phyloP scores from a whole-genome alignment of 2,113 vertebrate species.

The Dipodomys merriami region DNA sequence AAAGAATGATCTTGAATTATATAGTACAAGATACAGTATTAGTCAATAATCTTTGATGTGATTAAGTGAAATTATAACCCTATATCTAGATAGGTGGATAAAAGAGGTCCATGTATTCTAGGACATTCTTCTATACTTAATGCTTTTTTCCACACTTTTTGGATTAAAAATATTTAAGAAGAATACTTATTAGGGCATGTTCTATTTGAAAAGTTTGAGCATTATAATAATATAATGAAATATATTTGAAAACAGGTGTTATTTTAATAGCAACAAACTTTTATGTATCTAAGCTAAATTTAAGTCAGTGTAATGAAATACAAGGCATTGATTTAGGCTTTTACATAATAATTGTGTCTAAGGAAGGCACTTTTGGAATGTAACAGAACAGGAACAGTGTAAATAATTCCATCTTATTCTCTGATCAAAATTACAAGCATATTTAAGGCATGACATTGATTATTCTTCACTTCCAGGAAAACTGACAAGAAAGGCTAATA shows the following conservation, averaged over 20 bases:
- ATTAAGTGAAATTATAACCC: too few species aligned
- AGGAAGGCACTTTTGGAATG: neutral
- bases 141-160: too few species aligned
- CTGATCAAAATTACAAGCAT: neutral
- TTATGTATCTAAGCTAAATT: neutral
- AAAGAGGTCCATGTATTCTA: too few species aligned
- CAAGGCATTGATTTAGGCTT: neutral
- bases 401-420: neutral
- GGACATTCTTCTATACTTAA: too few species aligned
- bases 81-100: too few species aligned
- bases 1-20: neutral
- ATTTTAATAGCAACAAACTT: neutral
- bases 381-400: neutral
- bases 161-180: neutral
- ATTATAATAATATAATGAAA: neutral
- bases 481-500: neutral
- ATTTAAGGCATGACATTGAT: neutral
- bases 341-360: neutral
- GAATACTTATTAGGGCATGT: neutral
- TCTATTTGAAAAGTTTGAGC: neutral
- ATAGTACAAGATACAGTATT: neutral
- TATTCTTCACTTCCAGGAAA: neutral
- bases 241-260: neutral
- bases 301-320: neutral
- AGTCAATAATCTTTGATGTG: neutral